A percentile compares a stretch with the other conserved stretches of the same genome.
phyloP scores from a whole-genome alignment of 2,888 invertebrate species.

The Drosophila peninsularis region DNA sequence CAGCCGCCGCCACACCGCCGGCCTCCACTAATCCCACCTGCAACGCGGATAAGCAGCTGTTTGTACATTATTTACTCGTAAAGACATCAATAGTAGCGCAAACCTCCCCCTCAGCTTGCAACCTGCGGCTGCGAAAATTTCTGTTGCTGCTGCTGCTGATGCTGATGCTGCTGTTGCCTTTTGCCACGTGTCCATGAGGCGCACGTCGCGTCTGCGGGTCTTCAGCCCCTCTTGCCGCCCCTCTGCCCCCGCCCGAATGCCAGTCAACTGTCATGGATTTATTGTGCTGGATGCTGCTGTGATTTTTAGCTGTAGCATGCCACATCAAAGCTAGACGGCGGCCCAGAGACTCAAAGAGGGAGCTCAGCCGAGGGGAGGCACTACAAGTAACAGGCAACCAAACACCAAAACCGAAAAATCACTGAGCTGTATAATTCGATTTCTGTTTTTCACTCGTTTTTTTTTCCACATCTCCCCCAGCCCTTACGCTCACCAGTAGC shows the following conservation, averaged over 20 bases:
- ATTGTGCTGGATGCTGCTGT: slow-evolving; percentile 64
- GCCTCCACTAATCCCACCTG: slow-evolving; percentile 10
- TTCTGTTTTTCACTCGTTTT: slow-evolving; percentile 81
- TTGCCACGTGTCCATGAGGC: slow-evolving; percentile 56
- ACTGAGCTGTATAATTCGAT: slow-evolving; percentile 83
- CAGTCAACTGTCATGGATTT: slow-evolving; percentile 77
- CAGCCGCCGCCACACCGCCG: not conserved
- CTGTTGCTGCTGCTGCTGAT: not conserved
- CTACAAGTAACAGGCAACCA: slow-evolving; percentile 70
- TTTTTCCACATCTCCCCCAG: not conserved
- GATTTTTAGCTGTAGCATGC: slow-evolving; percentile 74
- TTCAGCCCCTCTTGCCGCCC: slow-evolving; percentile 32
- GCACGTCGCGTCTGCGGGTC: slow-evolving; percentile 40
- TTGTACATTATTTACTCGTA: slow-evolving; percentile 80
- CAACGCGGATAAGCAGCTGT: slow-evolving; percentile 75
- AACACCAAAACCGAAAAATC: slow-evolving; percentile 82
- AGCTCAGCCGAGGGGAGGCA: slow-evolving; percentile 11
- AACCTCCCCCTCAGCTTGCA: slow-evolving; percentile 1
- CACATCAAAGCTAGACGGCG: slow-evolving; percentile 62
- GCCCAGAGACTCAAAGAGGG: slow-evolving; percentile 5
- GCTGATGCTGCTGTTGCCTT: slow-evolving; percentile 14
- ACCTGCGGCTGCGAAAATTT: slow-evolving; percentile 45
- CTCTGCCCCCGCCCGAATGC: slow-evolving; percentile 31
- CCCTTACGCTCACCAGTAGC: slow-evolving; percentile 19
- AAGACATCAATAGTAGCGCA: slow-evolving; percentile 72